A percentile compares a stretch with the other conserved stretches of the same genome.
These are phyloP conservation scores for Lasioglossum marginatum DNA, from an alignment of 2,888 invertebrate genomes.

Conservation along the genomic window DNA sequence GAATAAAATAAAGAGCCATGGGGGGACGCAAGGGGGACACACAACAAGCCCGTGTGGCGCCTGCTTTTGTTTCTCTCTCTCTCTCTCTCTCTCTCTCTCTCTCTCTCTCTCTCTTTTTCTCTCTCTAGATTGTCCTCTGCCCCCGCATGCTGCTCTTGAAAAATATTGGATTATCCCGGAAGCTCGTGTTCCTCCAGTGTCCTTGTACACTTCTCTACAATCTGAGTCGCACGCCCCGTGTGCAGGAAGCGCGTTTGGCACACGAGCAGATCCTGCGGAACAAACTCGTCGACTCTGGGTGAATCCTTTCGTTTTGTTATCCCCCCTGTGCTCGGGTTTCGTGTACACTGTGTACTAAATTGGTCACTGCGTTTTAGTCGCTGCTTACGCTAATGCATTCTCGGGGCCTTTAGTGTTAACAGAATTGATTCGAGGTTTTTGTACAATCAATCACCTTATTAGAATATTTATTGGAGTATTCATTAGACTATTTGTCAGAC, in stretches of 20 bases:
- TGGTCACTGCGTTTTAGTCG: no score
- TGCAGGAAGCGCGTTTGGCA: not conserved
- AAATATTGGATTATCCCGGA: conserved; percentile 17
- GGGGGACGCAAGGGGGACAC: not conserved
- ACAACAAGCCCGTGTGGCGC: conserved; percentile 2
- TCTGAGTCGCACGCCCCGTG: not conserved
- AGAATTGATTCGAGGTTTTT: not conserved
- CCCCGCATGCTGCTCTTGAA: not conserved
- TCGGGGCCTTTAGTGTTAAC: not conserved
- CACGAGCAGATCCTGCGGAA: not conserved
- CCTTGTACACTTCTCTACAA: not conserved
- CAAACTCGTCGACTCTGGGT: not conserved
- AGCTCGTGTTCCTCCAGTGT: not conserved
- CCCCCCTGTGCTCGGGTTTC: not conserved
- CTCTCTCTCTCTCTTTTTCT: not conserved
- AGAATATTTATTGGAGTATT: not conserved
- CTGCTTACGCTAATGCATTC: no score
- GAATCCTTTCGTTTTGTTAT: not conserved
- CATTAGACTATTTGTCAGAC: not conserved
- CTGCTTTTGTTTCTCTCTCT: not conserved
- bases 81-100: not conserved
- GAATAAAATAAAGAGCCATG: not conserved
- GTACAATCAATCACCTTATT: not conserved
- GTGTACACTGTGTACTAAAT: not conserved
- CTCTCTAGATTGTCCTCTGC: not conserved